Base-by-base conservation (phyloP, 2,797 vertebrate species). In the Ctenopoma multispine region DNA sequence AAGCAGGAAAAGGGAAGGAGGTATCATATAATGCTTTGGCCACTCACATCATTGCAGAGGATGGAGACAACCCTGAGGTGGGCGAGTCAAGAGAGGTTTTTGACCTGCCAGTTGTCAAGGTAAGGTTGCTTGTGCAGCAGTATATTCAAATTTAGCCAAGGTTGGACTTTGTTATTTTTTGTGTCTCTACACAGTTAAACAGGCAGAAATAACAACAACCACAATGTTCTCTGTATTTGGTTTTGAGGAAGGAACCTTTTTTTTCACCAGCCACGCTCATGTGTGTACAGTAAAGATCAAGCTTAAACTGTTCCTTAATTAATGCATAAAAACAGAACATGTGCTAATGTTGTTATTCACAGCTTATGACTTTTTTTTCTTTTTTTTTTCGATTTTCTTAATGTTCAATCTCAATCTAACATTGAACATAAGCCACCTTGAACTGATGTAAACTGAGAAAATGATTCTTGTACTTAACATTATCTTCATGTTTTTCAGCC, bases 31-130 rank as follows among this genome's bases (percentile, higher is more conserved):
- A 97, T 76, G 97, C 98, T 2, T 86, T 99, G 20, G 98, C 98
- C 71, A 98, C 98, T 0, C 98, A 99, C 90, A 97, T 99, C 65
- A 98, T 99, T 38, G 94, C 98, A 5, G 97, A 97, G 81, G 97
- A 99, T 9, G 97, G 97, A 4, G 98, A 99, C 90, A 98, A 98
- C 83, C 96, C 97, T 0, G 98, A 99, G 83, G 98, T 99, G 61
- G 95, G 98, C 60, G 98, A 99, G 85, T 97, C 98, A 3, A 94
- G 97, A 34, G 98, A 99, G 80, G 98, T 99, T 44, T 99, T 99
- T 80, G 97, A 99, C 84, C 92, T 99, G 29, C 98, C 98, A 17
- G 96, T 99, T 15, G 97, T 99, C 57, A 99, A 99, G 95, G 98
- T 99, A 74, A 88, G 10, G 3, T 15, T 38, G 4, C 36, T n/a